Evolutionary conservation across 2,888 invertebrate species (phyloP).

Genomic region (Tinea trinotella): DNA sequence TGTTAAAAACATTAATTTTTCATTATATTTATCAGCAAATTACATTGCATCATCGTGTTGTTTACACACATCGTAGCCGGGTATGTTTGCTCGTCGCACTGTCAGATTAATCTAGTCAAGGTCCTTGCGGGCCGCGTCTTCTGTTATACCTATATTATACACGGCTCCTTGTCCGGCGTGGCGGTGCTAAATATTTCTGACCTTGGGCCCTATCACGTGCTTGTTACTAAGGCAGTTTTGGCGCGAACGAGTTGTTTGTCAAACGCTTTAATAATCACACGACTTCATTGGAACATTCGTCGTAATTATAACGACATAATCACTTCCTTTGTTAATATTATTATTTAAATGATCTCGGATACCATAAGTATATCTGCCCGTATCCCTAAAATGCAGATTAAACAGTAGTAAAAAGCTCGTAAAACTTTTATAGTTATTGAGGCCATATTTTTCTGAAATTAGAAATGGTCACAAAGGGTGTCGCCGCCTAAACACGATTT

Average conservation of each 20-base stretch:
- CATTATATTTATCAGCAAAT: neutral
- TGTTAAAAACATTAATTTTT: no score
- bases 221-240: neutral
- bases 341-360: slow-evolving; percentile 8
- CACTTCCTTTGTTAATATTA: slow-evolving; percentile 7
- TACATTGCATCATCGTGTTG: slow-evolving; percentile 3
- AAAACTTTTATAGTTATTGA: slow-evolving; percentile 57
- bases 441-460: slow-evolving; percentile 55
- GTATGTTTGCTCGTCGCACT: slow-evolving; percentile 3
- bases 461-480: slow-evolving; percentile 50
- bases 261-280: neutral
- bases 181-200: slow-evolving; percentile 18
- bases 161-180: neutral
- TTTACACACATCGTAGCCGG: neutral
- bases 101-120: slow-evolving; percentile 8
- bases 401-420: slow-evolving; percentile 64
- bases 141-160: neutral
- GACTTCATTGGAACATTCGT: no score
- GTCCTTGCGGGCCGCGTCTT: slow-evolving; percentile 4
- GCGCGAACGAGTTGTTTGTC: slow-evolving; percentile 6
- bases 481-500: slow-evolving; percentile 44
- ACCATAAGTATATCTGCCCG: slow-evolving; percentile 2
- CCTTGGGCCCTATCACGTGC: slow-evolving; percentile 37
- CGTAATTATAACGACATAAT: neutral
- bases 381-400: slow-evolving; percentile 51